phyloP scores from a whole-genome alignment of 2,888 invertebrate genomes.

The Busseola fusca region DNA sequence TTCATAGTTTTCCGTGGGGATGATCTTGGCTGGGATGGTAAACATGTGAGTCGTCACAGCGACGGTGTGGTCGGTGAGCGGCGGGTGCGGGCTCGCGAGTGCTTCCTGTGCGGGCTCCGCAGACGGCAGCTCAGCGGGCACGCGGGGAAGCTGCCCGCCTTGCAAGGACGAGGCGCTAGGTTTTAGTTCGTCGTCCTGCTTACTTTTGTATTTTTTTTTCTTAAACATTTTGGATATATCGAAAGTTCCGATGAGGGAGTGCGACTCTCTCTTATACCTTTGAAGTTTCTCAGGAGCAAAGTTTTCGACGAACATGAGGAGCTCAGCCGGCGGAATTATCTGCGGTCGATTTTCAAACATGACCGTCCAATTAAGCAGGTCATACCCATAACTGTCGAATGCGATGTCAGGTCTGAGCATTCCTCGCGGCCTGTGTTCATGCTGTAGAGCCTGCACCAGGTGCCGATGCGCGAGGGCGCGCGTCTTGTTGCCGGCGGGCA shows the following conservation, averaged over 20 bases:
- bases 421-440: constrained; percentile 7
- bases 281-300: constrained; percentile 17
- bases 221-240: constrained; percentile 79
- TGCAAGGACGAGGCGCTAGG: constrained; percentile 71
- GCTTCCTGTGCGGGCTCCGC: neutral
- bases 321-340: constrained; percentile 1
- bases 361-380: constrained; percentile 36
- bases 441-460: constrained; percentile 11
- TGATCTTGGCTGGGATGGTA: constrained; percentile 43
- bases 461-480: constrained; percentile 11
- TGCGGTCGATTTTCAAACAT: constrained; percentile 14
- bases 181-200: constrained; percentile 41
- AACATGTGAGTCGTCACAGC: constrained; percentile 9
- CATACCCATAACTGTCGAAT: constrained; percentile 34
- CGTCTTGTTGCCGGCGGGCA: constrained; percentile 15
- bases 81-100: neutral
- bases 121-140: neutral
- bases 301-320: constrained; percentile 32
- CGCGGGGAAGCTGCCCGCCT: constrained; percentile 21
- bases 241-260: constrained; percentile 78
- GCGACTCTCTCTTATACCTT: constrained; percentile 68
- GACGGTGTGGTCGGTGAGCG: neutral
- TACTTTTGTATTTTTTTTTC: constrained; percentile 67
- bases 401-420: neutral
- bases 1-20: constrained; percentile 47